Base-by-base conservation (phyloP, 2,888 invertebrate genomes). In the Xanthorhoe designata region DNA sequence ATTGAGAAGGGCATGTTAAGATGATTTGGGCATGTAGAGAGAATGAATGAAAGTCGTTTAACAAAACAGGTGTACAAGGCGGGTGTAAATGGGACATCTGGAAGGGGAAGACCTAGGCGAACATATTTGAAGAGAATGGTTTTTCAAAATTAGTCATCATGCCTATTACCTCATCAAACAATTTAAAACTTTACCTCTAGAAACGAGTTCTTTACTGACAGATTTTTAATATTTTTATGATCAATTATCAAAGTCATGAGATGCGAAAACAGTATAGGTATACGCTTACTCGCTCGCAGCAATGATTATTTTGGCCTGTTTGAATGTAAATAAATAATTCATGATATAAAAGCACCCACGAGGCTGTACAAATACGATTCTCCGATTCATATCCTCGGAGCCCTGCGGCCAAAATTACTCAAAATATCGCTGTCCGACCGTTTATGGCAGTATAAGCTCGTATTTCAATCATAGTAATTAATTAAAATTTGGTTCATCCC, bases 321-420 rank as follows among this genome's bases (percentile, higher is more conserved):
- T 73, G 66, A 72, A 63, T 69, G 64, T 68, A 69, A 71, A 75
- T 77, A 75, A 75, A 75, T 77, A 73, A 76, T 75, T 77, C 75
- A 74, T 75, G 69, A 70, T 70, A 73, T 71, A 73, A 73, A 71
- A 75, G 68, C 69, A 68, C 73, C 70, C 70, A 50, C 45, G 70
- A 66, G 70, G 65, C 72, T 64, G 59, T 56, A 61, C 64, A 56
- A 70, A 66, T 69, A 67, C 47, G 66, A 66, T 58, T 70, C 66
- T 68, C 35, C 67, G 64, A 66, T 66, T 59, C 61, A 69, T 63
- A 62, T 65, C 66, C 62, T 61, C 9, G 6, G 24, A 24, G 47
- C 68, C 60, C 65, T 15, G 64, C 57, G 38, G 55, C 55, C 66
- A 67, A 70, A 61, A 71, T 68, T 62, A 74, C 68, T 70, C 66